Percentiles rank a stretch among this genome's conserved stretches.
phyloP scores from a whole-genome alignment of 2,888 invertebrate species.

The Carcina quercana region DNA sequence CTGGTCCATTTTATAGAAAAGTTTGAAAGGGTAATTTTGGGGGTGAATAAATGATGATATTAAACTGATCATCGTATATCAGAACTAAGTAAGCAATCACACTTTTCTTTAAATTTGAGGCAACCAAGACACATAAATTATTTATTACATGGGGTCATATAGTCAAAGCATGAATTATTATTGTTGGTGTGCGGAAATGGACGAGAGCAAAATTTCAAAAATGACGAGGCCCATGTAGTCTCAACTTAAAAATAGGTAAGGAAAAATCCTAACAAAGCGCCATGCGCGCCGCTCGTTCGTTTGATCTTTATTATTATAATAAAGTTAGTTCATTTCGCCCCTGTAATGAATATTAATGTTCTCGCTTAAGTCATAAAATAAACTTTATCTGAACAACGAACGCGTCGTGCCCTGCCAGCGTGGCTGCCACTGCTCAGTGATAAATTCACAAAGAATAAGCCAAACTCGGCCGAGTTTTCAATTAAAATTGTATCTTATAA shows the following conservation, averaged over 20 bases:
- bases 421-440: conserved; percentile 36
- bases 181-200: too few relatives aligned
- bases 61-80: too few relatives aligned
- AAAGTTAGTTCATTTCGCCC: conserved; percentile 67
- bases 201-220: too few relatives aligned
- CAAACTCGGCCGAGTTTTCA: conserved; percentile 61
- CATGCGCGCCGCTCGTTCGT: conserved; percentile 35
- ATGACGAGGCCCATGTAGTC: too few relatives aligned
- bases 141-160: too few relatives aligned
- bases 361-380: conserved; percentile 69
- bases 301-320: conserved; percentile 67
- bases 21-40: too few relatives aligned
- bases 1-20: too few relatives aligned
- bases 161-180: too few relatives aligned
- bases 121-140: too few relatives aligned
- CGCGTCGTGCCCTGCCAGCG: conserved; percentile 7
- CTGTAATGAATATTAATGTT: conserved; percentile 71
- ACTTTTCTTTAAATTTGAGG: too few relatives aligned
- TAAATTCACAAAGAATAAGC: conserved; percentile 64
- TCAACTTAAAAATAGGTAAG: conserved; percentile 25
- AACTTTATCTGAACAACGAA: conserved; percentile 48
- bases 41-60: too few relatives aligned
- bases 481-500: conserved; percentile 55
- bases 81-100: too few relatives aligned
- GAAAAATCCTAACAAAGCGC: conserved; percentile 27